Conservation (phyloP, 2,888 invertebrate species). For the Heliconius erato region DNA sequence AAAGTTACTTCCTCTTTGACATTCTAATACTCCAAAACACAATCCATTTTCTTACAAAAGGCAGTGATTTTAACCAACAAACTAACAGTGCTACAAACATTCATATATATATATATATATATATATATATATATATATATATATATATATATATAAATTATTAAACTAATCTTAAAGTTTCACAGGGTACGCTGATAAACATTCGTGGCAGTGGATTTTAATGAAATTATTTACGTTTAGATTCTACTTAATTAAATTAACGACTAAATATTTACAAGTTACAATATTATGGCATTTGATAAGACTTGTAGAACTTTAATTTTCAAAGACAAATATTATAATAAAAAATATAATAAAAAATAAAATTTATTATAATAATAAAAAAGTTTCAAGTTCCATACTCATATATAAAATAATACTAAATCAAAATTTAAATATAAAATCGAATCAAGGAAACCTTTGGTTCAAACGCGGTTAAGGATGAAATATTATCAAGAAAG, state of each 20-base stretch:
- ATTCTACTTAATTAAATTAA: slow-evolving; percentile 44
- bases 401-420: background rate
- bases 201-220: slow-evolving; percentile 47
- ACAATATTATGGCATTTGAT: slow-evolving; percentile 26
- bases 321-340: background rate
- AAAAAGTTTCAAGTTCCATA: background rate
- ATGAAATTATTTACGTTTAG: slow-evolving; percentile 27
- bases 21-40: slow-evolving; percentile 22
- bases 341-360: no score
- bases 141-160: slow-evolving; percentile 24
- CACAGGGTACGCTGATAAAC: slow-evolving; percentile 12
- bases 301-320: background rate
- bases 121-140: no score
- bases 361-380: background rate
- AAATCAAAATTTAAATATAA: slow-evolving; percentile 7
- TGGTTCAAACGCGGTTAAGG: slow-evolving; percentile 3
- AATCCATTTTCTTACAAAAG: slow-evolving; percentile 7
- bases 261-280: slow-evolving; percentile 48
- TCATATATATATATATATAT: background rate
- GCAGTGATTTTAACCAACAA: background rate
- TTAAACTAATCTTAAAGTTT: slow-evolving; percentile 36
- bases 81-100: slow-evolving; percentile 37
- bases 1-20: background rate
- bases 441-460: slow-evolving; percentile 5
- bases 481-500: slow-evolving; percentile 50